A percentile compares a stretch with the other conserved stretches of the same genome.
Evolutionary conservation across 1,140 invertebrate genomes (phyloP).

Genomic region (Coelopa frigida): DNA sequence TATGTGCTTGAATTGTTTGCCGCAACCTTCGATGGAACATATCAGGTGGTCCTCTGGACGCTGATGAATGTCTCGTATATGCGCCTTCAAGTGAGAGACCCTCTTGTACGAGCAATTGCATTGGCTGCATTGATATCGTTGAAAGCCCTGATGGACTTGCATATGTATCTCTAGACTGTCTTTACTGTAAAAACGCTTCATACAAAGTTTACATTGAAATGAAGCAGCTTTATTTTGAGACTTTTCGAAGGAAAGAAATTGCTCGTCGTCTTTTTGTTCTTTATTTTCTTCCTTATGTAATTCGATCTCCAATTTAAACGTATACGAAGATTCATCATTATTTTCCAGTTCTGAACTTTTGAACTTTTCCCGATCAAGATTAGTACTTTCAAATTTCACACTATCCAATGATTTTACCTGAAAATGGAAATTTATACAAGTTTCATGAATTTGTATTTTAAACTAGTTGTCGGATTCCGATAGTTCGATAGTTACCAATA

Average conservation of each 20-base stretch:
- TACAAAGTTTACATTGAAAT: constrained; percentile 11
- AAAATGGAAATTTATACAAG: too few species aligned
- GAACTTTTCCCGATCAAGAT: too few species aligned
- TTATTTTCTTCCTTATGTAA: neutral
- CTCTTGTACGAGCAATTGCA: constrained; percentile 4
- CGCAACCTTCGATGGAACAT: constrained; percentile 6
- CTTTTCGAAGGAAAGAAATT: neutral
- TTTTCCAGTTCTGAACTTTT: too few species aligned
- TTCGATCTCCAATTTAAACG: neutral
- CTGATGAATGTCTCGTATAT: constrained; percentile 2
- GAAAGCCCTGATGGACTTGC: constrained; percentile 8
- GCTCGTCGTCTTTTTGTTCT: neutral
- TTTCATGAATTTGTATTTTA: too few species aligned
- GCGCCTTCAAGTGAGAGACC: neutral
- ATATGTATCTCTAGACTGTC: constrained; percentile 8
- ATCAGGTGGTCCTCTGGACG: neutral
- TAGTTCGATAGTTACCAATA: too few species aligned
- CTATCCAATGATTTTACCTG: too few species aligned
- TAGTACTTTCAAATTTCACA: too few species aligned
- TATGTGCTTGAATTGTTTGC: constrained; percentile 1
- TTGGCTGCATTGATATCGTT: constrained; percentile 5
- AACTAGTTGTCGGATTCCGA: too few species aligned
- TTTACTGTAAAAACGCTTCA: neutral
- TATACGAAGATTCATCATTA: too few species aligned
- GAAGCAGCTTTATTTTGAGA: neutral